Base-by-base conservation (phyloP, 2,797 vertebrate genomes). In the Gobionotothen gibberifrons region DNA sequence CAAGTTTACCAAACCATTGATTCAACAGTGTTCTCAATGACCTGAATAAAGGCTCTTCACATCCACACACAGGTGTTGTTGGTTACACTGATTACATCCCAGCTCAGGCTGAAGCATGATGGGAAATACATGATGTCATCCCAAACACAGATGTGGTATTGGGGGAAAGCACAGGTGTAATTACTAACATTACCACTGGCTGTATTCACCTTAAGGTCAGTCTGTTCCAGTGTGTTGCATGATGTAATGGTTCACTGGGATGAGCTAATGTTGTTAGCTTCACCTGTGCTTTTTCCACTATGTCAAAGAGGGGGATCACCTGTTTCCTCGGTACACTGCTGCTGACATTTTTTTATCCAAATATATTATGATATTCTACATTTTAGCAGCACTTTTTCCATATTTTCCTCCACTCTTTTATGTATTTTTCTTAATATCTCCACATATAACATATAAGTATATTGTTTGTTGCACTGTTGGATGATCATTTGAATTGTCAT, bases 21-120 rank as follows among this genome's bases (percentile, higher is more conserved):
- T 26, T 26, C 26, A 26, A 26, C 26, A 26, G 26, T 26, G 26
- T 26, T 43, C 12, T 46, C 10, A 6, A 4, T 46, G 2, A 68
- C 26, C 19, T 17, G n/a, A 2, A 60, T 43, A 44, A 66, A 49
- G 49, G 26, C 5, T 6, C 39, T 9, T 36, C 40, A 14, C 54
- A 21, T 43, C 32, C 49, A 59, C 29, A 59, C 29, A 29, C 76
- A 65, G 7, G 21, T 67, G 72, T 29, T 58, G 47, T 19, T 32
- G 42, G 3, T 72, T 52, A 39, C 0, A 36, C n/a, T 5, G 39
- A 65, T 48, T 32, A 51, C 9, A 15, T 16, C n/a, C 21, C 40
- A 39, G 53, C 66, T 74, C 12, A 57, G 43, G 10, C 26, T 42
- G 12, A 19, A 44, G 54, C 21, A 36, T 6, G 32, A 36, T 36